Base-by-base conservation (phyloP, 2,113 vertebrate species). In the Erinaceus europaeus region DNA sequence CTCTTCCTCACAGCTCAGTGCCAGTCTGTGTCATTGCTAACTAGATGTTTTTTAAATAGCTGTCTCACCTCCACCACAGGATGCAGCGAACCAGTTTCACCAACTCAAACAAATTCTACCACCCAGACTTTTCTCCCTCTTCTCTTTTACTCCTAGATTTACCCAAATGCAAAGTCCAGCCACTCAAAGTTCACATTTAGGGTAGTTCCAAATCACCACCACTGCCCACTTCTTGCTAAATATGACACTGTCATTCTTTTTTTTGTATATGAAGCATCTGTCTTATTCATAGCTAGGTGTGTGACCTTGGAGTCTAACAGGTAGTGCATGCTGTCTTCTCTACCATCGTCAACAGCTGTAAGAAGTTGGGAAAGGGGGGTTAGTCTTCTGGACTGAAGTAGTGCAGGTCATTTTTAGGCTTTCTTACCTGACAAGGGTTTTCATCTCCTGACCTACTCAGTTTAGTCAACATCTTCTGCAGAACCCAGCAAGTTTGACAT, bases 251-350 rank as follows among this genome's bases (percentile, higher is more conserved):
- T 3, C 25, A 34, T 20, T 5, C 13, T 29, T 79, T 55, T 75
- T 88, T 73, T 55, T 65, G 17, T n/a, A 67, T 15, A 1, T 15
- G 17, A 5, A 65, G 64, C 48, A 36, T 48, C 9, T 42, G 21
- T 42, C 15, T 48, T 71, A 18, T n/a, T 20, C 20, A 12, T 25
- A 6, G 32, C 42, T 27, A 27, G 42, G 42, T 55, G 21, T 27
- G n/a, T 42, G 48, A 40, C 21, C 18, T 11, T 40, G 5, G 25
- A 29, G 25, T 20, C 18, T 40, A 14, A 25, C 44, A 61, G 73
- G 18, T 34, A 18, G 4, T 4, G 32, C 4, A 2, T 0, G 2
- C 18, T n/a, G 14, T 8, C n/a, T 59, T 46, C 10, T 59, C 42
- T 32, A 25, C 6, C 53, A 40, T 44, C n/a, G 64, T 17, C 17